Base-by-base conservation (phyloP, 2,113 vertebrate species). In the Mus pahari region DNA sequence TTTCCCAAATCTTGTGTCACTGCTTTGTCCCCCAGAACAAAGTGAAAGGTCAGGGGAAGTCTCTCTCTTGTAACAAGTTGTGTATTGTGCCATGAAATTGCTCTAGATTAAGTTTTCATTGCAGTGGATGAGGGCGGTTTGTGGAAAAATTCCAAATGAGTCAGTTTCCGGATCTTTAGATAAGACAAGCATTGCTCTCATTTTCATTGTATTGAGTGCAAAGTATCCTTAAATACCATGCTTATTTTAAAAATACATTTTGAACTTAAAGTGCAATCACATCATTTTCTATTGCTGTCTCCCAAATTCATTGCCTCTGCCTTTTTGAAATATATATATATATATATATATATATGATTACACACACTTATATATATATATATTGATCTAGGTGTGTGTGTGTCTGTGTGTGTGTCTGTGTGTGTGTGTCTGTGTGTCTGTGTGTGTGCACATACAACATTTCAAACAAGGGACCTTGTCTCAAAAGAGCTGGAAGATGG, bases 191-290 rank as follows among this genome's bases (percentile, higher is more conserved):
- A 45, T 39, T 62, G 66, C 66, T 90, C 13, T 55, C 93, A 10
- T 36, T 53, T 90, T 93, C 45, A 68, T 94, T 81, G 62, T n/a
- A 50, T 7, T 39, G 13, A 91, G 81, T 77, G 94, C 48, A 55
- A 96, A 96, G 28, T 62, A 70, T 62, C 45, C 36, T 26, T 62
- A 42, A 28, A 20, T n/a, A 3, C 66, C 39, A 19, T 24, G 31
- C 70, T 77, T 75, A 62, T 91, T 81, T 58, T 83, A 28, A 13
- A n/a, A 79, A 55, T 26, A 13, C 22, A 24, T 81, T 58, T 39
- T 58, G 5, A n/a, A 58, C 22, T 39, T 81, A n/a, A 81, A 81
- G n/a, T n/a, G n/a, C 7, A 58, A 81, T 26, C 36, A 58, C 53
- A n/a, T n/a, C 50, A n/a, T 24, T 81, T 39, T 39, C 78, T 81